A percentile compares a stretch with the other conserved stretches of the same genome.
Evolutionary conservation across 2,888 invertebrate genomes (phyloP).

Genomic region (Drosophila pegasa): DNA sequence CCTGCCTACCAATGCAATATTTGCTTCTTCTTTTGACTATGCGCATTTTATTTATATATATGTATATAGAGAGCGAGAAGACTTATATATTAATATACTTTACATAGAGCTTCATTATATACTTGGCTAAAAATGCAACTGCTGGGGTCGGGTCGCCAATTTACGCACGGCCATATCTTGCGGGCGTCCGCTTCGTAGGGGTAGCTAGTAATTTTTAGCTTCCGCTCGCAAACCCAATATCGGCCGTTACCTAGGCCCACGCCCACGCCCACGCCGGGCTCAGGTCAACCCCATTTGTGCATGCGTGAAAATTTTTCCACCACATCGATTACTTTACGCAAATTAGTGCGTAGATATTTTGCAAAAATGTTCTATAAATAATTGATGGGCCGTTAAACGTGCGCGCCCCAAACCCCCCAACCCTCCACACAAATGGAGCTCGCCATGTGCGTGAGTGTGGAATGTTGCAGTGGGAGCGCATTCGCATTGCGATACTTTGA

Average conservation of each 20-base stretch:
- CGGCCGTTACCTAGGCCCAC: not conserved
- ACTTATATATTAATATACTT: conserved; percentile 71
- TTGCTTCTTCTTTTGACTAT: conserved; percentile 51
- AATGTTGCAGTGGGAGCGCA: not conserved
- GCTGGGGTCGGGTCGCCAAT: conserved; percentile 51
- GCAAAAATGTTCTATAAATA: conserved; percentile 81
- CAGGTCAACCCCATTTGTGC: conserved; percentile 62
- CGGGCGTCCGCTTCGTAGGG: conserved; percentile 27
- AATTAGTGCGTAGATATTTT: conserved; percentile 81
- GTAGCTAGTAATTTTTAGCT: conserved; percentile 68
- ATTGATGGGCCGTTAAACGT: conserved; percentile 69
- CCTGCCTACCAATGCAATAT: conserved; percentile 11
- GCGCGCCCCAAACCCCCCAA: conserved; percentile 12
- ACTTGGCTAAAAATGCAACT: conserved; percentile 47
- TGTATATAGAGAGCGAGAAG: no score
- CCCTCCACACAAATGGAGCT: conserved; percentile 5
- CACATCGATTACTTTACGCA: conserved; percentile 81
- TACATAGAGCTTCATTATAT: conserved; percentile 78
- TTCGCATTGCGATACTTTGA: conserved; percentile 39
- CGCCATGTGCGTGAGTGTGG: not conserved
- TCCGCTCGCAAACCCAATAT: conserved; percentile 33
- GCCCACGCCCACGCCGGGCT: conserved; percentile 7
- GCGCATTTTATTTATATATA: conserved; percentile 77
- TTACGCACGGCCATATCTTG: conserved; percentile 69
- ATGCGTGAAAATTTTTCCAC: conserved; percentile 80